Evolutionary conservation across 2,113 vertebrate genomes (phyloP).

Genomic region (Spheniscus mendiculus): DNA sequence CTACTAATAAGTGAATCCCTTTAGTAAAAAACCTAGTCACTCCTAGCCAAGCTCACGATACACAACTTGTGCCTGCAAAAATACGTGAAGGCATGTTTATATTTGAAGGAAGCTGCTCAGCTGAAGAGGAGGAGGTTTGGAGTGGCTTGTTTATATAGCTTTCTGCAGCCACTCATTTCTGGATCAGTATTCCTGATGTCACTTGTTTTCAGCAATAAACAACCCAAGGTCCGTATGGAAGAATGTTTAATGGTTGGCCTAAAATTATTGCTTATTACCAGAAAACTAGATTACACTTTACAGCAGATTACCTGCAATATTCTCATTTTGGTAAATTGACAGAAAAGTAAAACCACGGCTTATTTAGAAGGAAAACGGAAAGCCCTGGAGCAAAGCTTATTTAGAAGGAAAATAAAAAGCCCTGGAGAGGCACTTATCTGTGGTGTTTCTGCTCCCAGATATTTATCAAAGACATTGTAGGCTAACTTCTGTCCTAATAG

Average conservation of each 20-base stretch:
- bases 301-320: not conserved
- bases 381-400: not conserved
- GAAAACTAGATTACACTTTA: not conserved
- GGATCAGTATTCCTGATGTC: not conserved
- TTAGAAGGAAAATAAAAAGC: not conserved
- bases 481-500: not conserved
- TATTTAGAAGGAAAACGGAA: not conserved
- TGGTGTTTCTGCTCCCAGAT: not conserved
- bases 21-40: not conserved
- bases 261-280: not conserved
- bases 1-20: not conserved
- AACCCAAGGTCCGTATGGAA: not conserved
- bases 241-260: not conserved
- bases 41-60: not conserved
- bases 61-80: not conserved
- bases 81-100: not conserved
- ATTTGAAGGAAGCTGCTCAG: not conserved
- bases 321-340: not conserved
- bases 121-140: not conserved
- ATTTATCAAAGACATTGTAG: not conserved
- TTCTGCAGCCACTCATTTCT: not conserved
- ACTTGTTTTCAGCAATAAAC: not conserved
- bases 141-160: not conserved
- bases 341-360: not conserved
- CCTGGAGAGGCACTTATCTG: not conserved